These are phyloP conservation scores for Dasysyrphus albostriatus DNA, from an alignment of 2,888 invertebrate genomes.

Conservation along the genomic window DNA sequence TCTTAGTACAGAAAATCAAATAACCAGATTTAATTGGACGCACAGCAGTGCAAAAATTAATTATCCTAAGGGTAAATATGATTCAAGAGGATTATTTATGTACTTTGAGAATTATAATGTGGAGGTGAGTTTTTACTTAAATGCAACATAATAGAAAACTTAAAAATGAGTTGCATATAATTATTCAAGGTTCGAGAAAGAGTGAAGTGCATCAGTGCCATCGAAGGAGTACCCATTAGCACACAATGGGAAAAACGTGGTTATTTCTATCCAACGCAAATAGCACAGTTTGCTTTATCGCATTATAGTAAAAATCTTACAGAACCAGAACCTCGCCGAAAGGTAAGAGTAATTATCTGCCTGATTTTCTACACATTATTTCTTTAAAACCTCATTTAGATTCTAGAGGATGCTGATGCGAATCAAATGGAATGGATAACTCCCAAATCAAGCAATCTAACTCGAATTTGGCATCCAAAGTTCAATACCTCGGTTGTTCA, in stretches of 20 bases:
- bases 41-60: slow-evolving; percentile 97
- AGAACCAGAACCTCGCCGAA: slow-evolving; percentile 91
- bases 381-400: slow-evolving; percentile 62
- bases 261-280: slow-evolving; percentile 99
- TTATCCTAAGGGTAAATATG: slow-evolving; percentile 94
- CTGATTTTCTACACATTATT: neutral
- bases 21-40: slow-evolving; percentile 96
- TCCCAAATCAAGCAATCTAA: slow-evolving; percentile 88
- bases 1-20: slow-evolving; percentile 83
- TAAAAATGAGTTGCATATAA: slow-evolving; percentile 8
- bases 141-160: neutral
- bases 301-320: slow-evolving; percentile 98
- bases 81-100: slow-evolving; percentile 95
- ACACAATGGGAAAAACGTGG: slow-evolving; percentile 98
- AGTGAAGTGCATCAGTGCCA: slow-evolving; percentile 97
- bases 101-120: slow-evolving; percentile 99
- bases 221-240: slow-evolving; percentile 97
- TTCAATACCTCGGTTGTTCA: slow-evolving; percentile 87
- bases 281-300: slow-evolving; percentile 98
- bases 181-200: slow-evolving; percentile 88
- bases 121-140: slow-evolving; percentile 85
- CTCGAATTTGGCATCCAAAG: slow-evolving; percentile 86
- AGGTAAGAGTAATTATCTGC: slow-evolving; percentile 79
- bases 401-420: slow-evolving; percentile 91
- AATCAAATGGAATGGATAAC: slow-evolving; percentile 89